Evolutionary conservation across 2,113 vertebrate species (phyloP), one percentile per base, ranked within the genome.

Genomic region (Neodon shergylaensis): DNA sequence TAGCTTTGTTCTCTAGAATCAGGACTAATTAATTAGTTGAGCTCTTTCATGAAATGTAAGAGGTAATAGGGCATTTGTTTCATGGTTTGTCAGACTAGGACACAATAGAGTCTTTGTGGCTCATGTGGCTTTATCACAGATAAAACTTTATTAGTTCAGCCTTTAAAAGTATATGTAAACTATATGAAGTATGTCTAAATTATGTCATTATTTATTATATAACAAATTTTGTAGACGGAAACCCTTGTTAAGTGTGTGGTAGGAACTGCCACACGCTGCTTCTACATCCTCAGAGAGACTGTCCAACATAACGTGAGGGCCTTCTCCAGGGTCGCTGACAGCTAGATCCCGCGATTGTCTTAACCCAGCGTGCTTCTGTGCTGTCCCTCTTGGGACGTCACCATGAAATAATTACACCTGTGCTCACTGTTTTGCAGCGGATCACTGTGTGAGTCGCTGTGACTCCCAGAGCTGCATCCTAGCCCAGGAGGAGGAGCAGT

Each of bases 391-490:
- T 96, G 58, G 91, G 94, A 97, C 93, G 94, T 92, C 96, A 90
- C 96, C 95, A 91, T 77, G 92, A 96, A 95, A 93, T 95, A 94
- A 98, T 97, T 95, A 96, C 95, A 93, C 94, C 94, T 93, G 79
- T 96, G 44, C 2, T 97, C 97, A 26, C 95, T 98, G 88, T 98
- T 97, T 98, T 97, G 68, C 98, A 97, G 97, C 98, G 98, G 99
- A 98, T 97, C 98, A 98, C 82, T 99, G 99, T 98, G 98, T 98
- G 88, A 99, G 92, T 70, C 74, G 90, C 7, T 99, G 99, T 82
- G 98, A 98, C 91, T 98, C 99, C 63, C 98, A 98, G 42, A 98
- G 98, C 87, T 99, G 99, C 72, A 97, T 99, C 3, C 98, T 99
- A 87, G 98, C 97, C 73, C 98, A 99, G 97, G 99, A 99, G 89